Evolutionary conservation across 2,113 vertebrate genomes (phyloP).

Genomic region (Mus pahari): DNA sequence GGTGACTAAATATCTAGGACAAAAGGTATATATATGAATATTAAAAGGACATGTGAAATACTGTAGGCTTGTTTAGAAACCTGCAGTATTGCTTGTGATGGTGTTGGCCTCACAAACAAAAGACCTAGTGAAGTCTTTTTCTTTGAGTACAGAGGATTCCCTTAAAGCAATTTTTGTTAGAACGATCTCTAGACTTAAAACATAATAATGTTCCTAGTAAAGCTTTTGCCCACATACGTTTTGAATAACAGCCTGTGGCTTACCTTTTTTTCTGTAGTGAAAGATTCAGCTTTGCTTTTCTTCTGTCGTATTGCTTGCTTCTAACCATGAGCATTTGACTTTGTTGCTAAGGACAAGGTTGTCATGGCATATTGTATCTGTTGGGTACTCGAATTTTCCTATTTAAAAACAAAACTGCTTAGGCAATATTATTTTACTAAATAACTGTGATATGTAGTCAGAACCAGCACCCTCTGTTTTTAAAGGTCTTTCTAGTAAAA

Average conservation of each 20-base stretch:
- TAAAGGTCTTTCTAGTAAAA: neutral
- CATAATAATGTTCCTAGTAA: neutral
- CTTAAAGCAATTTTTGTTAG: neutral
- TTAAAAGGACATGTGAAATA: neutral
- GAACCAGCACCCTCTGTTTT: neutral
- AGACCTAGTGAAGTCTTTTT: neutral
- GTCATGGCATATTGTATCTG: neutral
- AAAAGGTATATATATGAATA: neutral
- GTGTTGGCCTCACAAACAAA: neutral
- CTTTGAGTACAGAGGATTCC: neutral
- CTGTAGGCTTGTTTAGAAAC: neutral
- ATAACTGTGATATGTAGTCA: neutral
- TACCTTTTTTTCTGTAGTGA: neutral
- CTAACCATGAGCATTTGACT: neutral
- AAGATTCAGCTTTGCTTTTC: neutral
- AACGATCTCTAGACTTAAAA: neutral
- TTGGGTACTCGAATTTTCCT: neutral
- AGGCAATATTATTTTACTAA: neutral
- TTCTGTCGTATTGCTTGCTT: neutral
- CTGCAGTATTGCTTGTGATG: neutral
- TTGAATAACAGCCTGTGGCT: neutral
- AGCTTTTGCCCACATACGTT: neutral
- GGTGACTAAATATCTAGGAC: neutral
- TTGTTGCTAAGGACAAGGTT: conserved; percentile 25
- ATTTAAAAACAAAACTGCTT: neutral